These are phyloP conservation scores for Dermochelys coriacea DNA, from an alignment of 2,797 vertebrate genomes.

Conservation along the genomic window DNA sequence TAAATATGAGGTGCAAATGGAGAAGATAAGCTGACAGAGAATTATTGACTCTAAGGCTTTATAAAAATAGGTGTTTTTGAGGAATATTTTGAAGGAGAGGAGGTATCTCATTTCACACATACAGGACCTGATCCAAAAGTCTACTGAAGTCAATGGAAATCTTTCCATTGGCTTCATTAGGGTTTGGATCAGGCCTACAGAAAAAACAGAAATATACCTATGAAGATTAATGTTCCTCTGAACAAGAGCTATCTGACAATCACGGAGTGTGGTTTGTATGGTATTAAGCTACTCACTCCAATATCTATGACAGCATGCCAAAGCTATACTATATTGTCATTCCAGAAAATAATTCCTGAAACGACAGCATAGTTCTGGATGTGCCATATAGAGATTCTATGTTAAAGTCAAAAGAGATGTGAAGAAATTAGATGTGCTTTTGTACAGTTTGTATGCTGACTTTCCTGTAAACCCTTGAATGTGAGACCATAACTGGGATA, in stretches of 20 bases:
- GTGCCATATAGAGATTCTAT: neutral
- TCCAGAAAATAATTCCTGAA: neutral
- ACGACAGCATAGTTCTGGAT: neutral
- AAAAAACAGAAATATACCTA: neutral
- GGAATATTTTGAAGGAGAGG: neutral
- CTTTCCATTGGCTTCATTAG: neutral
- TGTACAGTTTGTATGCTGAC: neutral
- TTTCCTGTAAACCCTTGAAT: neutral
- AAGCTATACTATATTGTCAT: neutral
- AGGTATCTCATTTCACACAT: neutral
- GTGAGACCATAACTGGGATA: neutral
- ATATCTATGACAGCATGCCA: neutral
- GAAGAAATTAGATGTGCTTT: neutral
- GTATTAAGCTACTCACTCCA: neutral
- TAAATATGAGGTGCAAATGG: neutral
- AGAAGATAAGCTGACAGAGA: neutral
- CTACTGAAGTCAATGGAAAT: neutral
- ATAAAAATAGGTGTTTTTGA: neutral
- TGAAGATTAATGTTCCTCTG: neutral
- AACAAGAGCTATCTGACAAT: neutral
- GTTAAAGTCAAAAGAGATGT: neutral
- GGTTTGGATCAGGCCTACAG: neutral
- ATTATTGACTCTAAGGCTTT: neutral
- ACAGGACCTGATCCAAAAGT: neutral
- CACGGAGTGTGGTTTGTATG: neutral